Evolutionary conservation across 2,888 invertebrate genomes (phyloP), one percentile per base, ranked within the genome.

Genomic region (Camptogramma bilineatum): DNA sequence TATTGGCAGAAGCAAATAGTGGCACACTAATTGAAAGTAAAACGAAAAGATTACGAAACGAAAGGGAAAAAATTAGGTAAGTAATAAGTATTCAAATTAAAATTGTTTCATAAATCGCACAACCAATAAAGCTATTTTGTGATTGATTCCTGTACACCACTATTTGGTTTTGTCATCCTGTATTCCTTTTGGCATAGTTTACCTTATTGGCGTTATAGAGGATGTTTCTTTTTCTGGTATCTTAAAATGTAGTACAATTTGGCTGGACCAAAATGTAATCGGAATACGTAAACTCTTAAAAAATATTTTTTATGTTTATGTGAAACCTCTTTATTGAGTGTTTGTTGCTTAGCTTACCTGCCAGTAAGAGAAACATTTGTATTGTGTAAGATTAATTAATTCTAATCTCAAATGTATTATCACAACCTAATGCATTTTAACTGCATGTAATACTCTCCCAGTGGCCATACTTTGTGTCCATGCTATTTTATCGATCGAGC

Each of bases 391-490:
- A 31, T 46, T 54, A 19, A 39, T 34, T 59, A 46, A 48, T 48
- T 53, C 54, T 31, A n/a, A 31, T 55, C 53, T 55, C 31, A 55
- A 19, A 55, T 44, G 44, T 50, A 48, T 39, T 46, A 52, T 28
- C 21, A 28, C 44, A 52, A 47, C 13, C 19, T 28, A 34, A 42
- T 62, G 52, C 48, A 54, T 73, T 77, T 72, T 55, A 69, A 73
- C 76, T 78, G 77, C 78, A 82, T 82, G 81, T 80, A 56, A 83
- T 67, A 68, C 79, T 86, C 87, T 91, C 89, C 86, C 84, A 87
- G 91, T 90, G 88, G 92, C 92, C 93, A 89, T 90, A 87, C 78
- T 81, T 82, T 79, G 80, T 84, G 78, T 80, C 80, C 82, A 86
- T 86, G 82, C 77, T 83, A 84, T 84, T 84, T 85, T 82, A 78